A percentile compares a stretch with the other conserved stretches of the same genome.
Conservation (phyloP, 1,140 invertebrate genomes). For the Drosophila suzukii region DNA sequence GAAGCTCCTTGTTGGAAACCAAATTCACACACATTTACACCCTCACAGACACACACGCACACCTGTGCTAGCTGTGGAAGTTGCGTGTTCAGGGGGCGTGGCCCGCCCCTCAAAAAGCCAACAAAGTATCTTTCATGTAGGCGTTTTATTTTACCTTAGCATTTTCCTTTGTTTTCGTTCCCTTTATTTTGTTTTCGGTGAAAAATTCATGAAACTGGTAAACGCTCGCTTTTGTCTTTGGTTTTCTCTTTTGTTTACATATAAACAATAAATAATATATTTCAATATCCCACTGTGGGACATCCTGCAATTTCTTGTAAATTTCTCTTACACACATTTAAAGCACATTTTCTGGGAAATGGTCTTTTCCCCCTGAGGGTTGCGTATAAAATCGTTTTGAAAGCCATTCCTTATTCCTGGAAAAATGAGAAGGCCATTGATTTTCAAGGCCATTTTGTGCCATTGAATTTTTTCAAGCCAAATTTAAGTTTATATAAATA, state of each 20-base stretch:
- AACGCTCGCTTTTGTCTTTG: slow-evolving; percentile 28
- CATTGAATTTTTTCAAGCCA: background rate
- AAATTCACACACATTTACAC: background rate
- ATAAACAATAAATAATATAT: slow-evolving; percentile 59
- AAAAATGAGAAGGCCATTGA: background rate
- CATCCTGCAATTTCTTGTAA: background rate
- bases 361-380: background rate
- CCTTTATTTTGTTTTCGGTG: slow-evolving; percentile 28
- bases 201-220: slow-evolving; percentile 41
- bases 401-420: background rate
- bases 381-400: slow-evolving; percentile 28
- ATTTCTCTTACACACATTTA: slow-evolving; percentile 13
- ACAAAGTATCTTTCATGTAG: slow-evolving; percentile 41
- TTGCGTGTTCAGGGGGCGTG: slow-evolving; percentile 8
- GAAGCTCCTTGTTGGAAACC: slow-evolving; percentile 1
- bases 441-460: background rate
- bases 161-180: slow-evolving; percentile 32
- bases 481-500: background rate
- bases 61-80: slow-evolving; percentile 10
- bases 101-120: slow-evolving; percentile 25
- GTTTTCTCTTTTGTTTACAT: slow-evolving; percentile 28
- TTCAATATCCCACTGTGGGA: slow-evolving; percentile 26
- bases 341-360: slow-evolving; percentile 29
- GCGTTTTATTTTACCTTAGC: slow-evolving; percentile 29
- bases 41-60: slow-evolving; percentile 16